phyloP scores from a whole-genome alignment of 2,113 vertebrate genomes.

The Pseudorectes ferrugineus region DNA sequence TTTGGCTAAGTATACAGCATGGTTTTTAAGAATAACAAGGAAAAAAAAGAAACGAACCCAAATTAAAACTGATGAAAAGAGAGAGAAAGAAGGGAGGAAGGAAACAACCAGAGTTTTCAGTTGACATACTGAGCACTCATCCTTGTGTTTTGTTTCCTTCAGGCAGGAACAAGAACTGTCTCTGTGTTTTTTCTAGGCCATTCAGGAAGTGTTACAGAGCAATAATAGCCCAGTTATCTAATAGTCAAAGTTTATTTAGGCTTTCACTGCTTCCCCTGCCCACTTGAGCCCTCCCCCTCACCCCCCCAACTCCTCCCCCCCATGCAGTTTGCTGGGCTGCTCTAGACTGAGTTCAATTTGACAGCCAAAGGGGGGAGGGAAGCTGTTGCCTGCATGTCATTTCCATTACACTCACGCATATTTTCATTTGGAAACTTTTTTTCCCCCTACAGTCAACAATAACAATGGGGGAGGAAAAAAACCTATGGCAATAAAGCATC shows the following conservation, averaged over 20 bases:
- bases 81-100: not conserved
- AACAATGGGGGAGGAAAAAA: not conserved
- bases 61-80: not conserved
- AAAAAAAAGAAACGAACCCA: not conserved
- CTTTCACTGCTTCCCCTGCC: conserved; percentile 65
- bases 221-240: conserved; percentile 75
- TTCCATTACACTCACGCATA: conserved; percentile 15
- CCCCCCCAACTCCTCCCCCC: not conserved
- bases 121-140: not conserved
- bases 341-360: not conserved
- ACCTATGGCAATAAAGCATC: not conserved
- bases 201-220: conserved; percentile 76
- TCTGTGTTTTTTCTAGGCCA: conserved; percentile 60
- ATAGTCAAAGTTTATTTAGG: conserved; percentile 72
- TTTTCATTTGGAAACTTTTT: conserved; percentile 19
- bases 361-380: not conserved
- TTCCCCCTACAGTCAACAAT: not conserved
- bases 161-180: conserved; percentile 50
- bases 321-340: not conserved
- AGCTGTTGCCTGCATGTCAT: not conserved
- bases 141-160: conserved; percentile 54
- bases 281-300: conserved; percentile 22
- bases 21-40: not conserved
- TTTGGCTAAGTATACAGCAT: not conserved
- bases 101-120: not conserved